Evolutionary conservation across 2,113 vertebrate genomes (phyloP), one percentile per base, ranked within the genome.

Genomic region (Balaenoptera acutorostrata): DNA sequence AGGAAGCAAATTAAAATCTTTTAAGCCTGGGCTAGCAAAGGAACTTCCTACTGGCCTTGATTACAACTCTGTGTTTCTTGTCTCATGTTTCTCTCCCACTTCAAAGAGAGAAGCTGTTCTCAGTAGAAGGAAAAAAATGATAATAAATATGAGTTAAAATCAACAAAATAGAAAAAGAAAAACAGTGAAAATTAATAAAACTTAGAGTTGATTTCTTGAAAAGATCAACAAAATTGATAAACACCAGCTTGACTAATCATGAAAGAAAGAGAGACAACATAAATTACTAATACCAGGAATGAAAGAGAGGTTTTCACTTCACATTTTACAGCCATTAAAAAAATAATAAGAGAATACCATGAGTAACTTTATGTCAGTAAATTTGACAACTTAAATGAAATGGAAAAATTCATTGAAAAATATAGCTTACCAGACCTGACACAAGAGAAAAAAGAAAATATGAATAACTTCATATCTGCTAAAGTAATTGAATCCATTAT

Each of bases 401-500:
- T 92, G 41, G 46, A 74, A 93, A 91, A 92, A 74, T 33, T 88
- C 49, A 55, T 81, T 81, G 39, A 74, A 75, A 90, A 95, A 39
- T 44, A 80, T 14, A 72, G 27, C 10, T 74, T 88, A 77, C 3
- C 15, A 83, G 49, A 82, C 74, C 10, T 57, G 25, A 95, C 25
- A 95, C 10, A 75, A 57, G 61, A 81, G 68, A 74, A 90, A 77
- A 83, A 75, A 85, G 14, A 75, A 83, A 66, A 71, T 82, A 82
- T 20, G 17, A 66, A 66, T 52, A 83, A 66, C 8, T 20, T 69
- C 52, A 11, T 88, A 14, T 88, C 17, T 89, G 6, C 69, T 74
- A 91, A 83, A 93, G 71, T 66, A 81, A 94, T 87, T 75, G 29
- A 80, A 88, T 74, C 91, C 18, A 44, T 95, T 88, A 59, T 83